Evolutionary conservation across 92 coral and sea anemone genomes (phyloP), one percentile per base, ranked within the genome.

Genomic region (Palythoa caribaeorum): DNA sequence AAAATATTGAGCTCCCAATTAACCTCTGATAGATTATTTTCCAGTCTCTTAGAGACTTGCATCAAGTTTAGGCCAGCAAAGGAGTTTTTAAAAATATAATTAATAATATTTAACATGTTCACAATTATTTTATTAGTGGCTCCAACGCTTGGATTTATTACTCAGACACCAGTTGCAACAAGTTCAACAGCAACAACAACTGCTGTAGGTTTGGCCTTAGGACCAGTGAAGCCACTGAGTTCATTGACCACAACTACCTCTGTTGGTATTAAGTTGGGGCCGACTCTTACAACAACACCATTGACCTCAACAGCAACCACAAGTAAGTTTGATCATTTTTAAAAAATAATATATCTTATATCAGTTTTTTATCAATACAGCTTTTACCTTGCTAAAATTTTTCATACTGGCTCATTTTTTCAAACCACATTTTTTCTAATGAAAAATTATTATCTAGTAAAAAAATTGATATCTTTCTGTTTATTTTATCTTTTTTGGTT

Each of bases 221-320:
- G 50, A 12, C n/a, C 20, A 70, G 12, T 20, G 76, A 62, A 50
- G 20, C 55, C 59, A 38, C 80, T 87, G 0, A 77, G 81, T 55
- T 53, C 86, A 14, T 21, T 87, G 16, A 51, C 91, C 19, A 16
- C 74, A 13, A 59, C 90, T 19, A 39, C 77, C 40, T 19, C 84
- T 55, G 47, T 39, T 70, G 96, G 94, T 9, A 0, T 88, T 17
- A 79, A 88, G 35, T 81, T 93, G 63, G 90, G 95, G 54, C 76
- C 92, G 3, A 63, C 88, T 40, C 21, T 85, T n/a, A 54, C 87
- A 20, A 78, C 81, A 13, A 16, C 81, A 44, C 44, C 86, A 1
- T 16, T 70, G 76, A 38, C 92, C 5, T 78, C 83, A 15, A 40
- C 83, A 55, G 36, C 83, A 78, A 78, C 83, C 35, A 78, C 83